Conservation (phyloP, 2,888 invertebrate species). For the Cantharis flavilabris region DNA sequence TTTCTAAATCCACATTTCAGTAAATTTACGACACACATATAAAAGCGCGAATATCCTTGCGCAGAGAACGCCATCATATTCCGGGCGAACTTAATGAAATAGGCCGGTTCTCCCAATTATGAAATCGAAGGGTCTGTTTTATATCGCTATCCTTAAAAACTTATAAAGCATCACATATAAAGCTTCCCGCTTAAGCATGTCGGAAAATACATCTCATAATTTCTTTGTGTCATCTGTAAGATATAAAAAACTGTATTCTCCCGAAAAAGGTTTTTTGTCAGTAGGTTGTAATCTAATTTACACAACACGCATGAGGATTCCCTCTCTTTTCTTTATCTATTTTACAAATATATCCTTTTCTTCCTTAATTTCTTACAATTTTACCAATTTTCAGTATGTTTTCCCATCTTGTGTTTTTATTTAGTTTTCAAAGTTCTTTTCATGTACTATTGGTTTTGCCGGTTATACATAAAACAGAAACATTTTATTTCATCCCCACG, state of each 20-base stretch:
- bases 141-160: slow-evolving; percentile 33
- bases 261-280: slow-evolving; percentile 35
- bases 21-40: slow-evolving; percentile 49
- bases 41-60: slow-evolving; percentile 42
- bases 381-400: slow-evolving; percentile 39
- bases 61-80: slow-evolving; percentile 40
- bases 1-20: slow-evolving; percentile 50
- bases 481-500: slow-evolving; percentile 21
- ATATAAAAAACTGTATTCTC: slow-evolving; percentile 34
- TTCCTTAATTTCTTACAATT: slow-evolving; percentile 38
- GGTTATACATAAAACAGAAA: slow-evolving; percentile 23
- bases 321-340: slow-evolving; percentile 40
- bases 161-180: slow-evolving; percentile 30
- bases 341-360: slow-evolving; percentile 41
- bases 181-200: slow-evolving; percentile 28
- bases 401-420: slow-evolving; percentile 37
- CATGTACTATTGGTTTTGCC: slow-evolving; percentile 26
- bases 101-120: slow-evolving; percentile 46
- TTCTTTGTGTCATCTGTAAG: slow-evolving; percentile 35
- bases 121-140: slow-evolving; percentile 43
- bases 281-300: slow-evolving; percentile 42
- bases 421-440: slow-evolving; percentile 29
- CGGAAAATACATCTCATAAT: slow-evolving; percentile 31
- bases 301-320: slow-evolving; percentile 38
- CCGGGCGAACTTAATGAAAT: slow-evolving; percentile 49